phyloP scores from a whole-genome alignment of 2,888 invertebrate species.

The Caenorhabditis sinica region DNA sequence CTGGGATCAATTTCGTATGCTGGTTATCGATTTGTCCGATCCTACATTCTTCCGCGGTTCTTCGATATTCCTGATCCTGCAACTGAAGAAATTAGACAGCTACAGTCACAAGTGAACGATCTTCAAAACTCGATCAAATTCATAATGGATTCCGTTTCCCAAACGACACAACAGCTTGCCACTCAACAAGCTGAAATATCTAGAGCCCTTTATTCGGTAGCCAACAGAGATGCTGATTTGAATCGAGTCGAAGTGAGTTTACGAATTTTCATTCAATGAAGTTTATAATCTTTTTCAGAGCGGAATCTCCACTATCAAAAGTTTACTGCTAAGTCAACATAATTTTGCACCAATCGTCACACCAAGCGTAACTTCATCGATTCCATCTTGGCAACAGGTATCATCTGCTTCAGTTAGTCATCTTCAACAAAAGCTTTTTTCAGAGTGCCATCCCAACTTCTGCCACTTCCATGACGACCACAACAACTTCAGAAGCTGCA shows the following conservation, averaged over 20 bases:
- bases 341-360: conserved; percentile 78
- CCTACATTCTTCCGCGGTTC: conserved; percentile 80
- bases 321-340: conserved; percentile 78
- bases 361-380: conserved; percentile 63
- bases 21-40: conserved; percentile 80
- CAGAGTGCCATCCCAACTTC: conserved; percentile 52
- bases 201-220: conserved; percentile 72
- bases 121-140: conserved; percentile 83
- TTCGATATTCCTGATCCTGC: conserved; percentile 82
- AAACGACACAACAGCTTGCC: conserved; percentile 74
- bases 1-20: conserved; percentile 80
- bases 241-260: conserved; percentile 68
- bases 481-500: conserved; percentile 40
- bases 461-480: conserved; percentile 43
- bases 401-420: background rate
- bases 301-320: conserved; percentile 72
- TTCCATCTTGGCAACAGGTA: conserved; percentile 75
- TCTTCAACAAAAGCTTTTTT: background rate
- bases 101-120: conserved; percentile 78
- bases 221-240: conserved; percentile 72
- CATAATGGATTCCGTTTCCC: conserved; percentile 82
- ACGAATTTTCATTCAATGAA: background rate
- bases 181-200: conserved; percentile 77
- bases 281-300: conserved; percentile 47
- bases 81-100: conserved; percentile 73